Conservation (phyloP, 2,888 invertebrate species). For the Syritta pipiens region DNA sequence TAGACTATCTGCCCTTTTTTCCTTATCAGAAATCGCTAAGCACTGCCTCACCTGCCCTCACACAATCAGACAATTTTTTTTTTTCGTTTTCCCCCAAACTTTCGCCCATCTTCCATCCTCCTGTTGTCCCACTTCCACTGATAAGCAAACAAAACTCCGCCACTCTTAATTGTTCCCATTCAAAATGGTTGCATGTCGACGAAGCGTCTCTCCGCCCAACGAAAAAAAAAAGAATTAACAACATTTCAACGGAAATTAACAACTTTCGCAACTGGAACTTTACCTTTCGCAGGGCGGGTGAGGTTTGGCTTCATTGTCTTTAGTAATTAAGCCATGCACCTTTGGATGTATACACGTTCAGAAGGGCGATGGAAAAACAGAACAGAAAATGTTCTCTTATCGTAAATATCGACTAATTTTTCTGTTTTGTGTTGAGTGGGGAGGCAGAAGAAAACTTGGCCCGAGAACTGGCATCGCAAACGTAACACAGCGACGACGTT, state of each 20-base stretch:
- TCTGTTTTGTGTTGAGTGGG: too few species aligned
- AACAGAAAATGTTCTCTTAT: not conserved
- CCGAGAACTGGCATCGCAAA: not conserved
- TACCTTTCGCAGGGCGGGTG: not conserved
- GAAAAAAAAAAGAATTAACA: constrained; percentile 8
- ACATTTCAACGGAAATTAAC: constrained; percentile 11
- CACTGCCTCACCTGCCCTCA: too few species aligned
- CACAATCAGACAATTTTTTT: too few species aligned
- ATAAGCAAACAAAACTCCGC: constrained; percentile 26
- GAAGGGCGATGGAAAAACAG: not conserved
- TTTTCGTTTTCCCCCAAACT: too few species aligned
- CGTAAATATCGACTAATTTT: constrained; percentile 9
- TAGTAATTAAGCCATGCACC: constrained; percentile 24
- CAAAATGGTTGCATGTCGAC: constrained; percentile 10
- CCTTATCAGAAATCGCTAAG: too few species aligned
- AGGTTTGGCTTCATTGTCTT: constrained; percentile 24
- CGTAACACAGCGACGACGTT: constrained; percentile 16
- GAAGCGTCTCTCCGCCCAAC: not conserved
- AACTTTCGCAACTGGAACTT: not conserved
- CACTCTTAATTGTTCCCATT: too few species aligned
- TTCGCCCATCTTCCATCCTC: constrained; percentile 8
- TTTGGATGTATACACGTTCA: constrained; percentile 1
- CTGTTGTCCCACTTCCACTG: not conserved
- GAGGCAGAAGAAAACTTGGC: constrained; percentile 8
- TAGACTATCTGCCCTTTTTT: too few species aligned